Evolutionary conservation across 2,113 vertebrate species (phyloP).

Genomic region (Nanorana parkeri): DNA sequence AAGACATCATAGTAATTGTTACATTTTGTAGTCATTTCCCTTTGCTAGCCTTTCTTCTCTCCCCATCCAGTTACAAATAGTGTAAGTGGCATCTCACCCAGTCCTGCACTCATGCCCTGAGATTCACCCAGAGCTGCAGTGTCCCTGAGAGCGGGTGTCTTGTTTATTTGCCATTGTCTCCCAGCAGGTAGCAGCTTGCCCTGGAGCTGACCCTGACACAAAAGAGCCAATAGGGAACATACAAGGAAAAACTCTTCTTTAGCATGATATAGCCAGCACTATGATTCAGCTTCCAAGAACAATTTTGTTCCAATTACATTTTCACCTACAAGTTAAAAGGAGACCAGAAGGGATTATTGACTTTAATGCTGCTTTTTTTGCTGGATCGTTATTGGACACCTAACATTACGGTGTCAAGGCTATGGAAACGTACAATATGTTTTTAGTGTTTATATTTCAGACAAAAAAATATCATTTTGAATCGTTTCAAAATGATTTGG

Average conservation of each 20-base stretch:
- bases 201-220: constrained; percentile 50
- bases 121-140: constrained; percentile 43
- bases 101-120: constrained; percentile 42
- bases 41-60: neutral
- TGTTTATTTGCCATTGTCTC: constrained; percentile 55
- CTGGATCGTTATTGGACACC: too few relatives aligned
- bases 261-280: constrained; percentile 6
- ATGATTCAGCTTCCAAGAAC: constrained; percentile 18
- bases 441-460: too few relatives aligned
- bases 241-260: constrained; percentile 17
- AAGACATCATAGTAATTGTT: neutral
- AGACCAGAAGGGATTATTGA: too few relatives aligned
- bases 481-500: too few relatives aligned
- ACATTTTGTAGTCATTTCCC: neutral
- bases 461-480: too few relatives aligned
- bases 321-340: neutral
- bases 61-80: neutral
- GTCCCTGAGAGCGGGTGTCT: constrained; percentile 44
- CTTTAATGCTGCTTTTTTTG: too few relatives aligned
- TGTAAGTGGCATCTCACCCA: constrained; percentile 28
- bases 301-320: neutral
- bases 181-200: constrained; percentile 49
- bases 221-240: constrained; percentile 43
- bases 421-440: too few relatives aligned
- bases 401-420: too few relatives aligned